Evolutionary conservation across 2,888 invertebrate genomes (phyloP).

Genomic region (Synanthedon myopaeformis): DNA sequence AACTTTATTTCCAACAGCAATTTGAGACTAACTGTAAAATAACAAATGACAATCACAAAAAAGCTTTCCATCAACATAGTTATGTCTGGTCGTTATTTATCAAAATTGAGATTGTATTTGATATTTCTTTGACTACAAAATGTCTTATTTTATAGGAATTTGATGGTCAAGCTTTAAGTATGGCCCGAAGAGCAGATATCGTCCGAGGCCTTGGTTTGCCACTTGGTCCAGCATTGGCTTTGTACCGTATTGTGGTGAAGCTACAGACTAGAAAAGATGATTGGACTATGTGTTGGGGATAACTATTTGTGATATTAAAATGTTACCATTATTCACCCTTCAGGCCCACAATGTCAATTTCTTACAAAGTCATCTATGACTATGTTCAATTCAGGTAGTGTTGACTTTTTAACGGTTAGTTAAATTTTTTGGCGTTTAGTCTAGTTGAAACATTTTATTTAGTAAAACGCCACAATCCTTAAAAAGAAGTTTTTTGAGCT

Average conservation of each 20-base stretch:
- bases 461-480: too few relatives aligned
- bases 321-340: neutral
- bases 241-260: constrained; percentile 84
- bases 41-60: too few relatives aligned
- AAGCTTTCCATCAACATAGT: too few relatives aligned
- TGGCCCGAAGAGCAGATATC: constrained; percentile 88
- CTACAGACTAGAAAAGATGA: constrained; percentile 84
- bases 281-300: constrained; percentile 79
- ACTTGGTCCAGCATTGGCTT: constrained; percentile 88
- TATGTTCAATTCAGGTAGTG: neutral
- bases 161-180: constrained; percentile 87
- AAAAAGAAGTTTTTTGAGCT: too few relatives aligned
- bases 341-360: neutral
- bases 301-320: constrained; percentile 15
- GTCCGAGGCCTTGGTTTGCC: constrained; percentile 84
- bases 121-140: too few relatives aligned
- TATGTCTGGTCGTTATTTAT: too few relatives aligned
- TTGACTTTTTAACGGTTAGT: too few relatives aligned
- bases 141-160: constrained; percentile 75
- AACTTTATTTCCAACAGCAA: too few relatives aligned
- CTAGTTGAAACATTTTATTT: too few relatives aligned
- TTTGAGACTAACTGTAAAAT: too few relatives aligned
- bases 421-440: too few relatives aligned
- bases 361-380: constrained; percentile 1
- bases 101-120: too few relatives aligned